phyloP scores from a whole-genome alignment of 2,797 vertebrate genomes.

The Vespertilio murinus region DNA sequence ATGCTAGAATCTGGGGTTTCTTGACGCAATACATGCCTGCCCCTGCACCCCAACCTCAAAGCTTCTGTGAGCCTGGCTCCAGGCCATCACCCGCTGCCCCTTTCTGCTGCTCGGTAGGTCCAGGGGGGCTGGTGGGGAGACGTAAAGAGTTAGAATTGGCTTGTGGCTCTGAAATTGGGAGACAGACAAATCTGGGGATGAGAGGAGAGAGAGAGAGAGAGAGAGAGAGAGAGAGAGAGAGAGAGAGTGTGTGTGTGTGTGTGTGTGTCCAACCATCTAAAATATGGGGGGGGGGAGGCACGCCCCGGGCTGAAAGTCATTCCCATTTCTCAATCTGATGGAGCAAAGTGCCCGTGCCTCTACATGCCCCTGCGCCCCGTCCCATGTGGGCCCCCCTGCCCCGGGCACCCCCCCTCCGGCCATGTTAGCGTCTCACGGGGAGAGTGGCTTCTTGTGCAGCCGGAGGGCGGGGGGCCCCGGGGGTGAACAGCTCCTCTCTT shows the following conservation, averaged over 20 bases:
- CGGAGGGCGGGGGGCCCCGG: background rate
- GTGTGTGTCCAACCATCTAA: background rate
- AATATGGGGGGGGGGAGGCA: background rate
- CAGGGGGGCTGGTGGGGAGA: background rate
- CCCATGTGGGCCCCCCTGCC: background rate
- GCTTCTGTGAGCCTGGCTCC: background rate
- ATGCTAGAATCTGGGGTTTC: conserved; percentile 40
- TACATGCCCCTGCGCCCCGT: background rate
- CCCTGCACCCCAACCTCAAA: background rate
- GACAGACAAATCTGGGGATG: background rate
- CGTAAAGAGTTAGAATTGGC: background rate
- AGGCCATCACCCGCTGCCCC: background rate
- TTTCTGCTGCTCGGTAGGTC: background rate
- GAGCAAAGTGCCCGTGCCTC: background rate
- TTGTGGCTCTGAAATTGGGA: conserved; percentile 2
- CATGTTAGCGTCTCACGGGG: conserved; percentile 19
- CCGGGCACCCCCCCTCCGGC: background rate
- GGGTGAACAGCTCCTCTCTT: conserved; percentile 55
- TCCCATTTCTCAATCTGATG: background rate
- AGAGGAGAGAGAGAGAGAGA: background rate
- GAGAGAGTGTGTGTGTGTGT: background rate
- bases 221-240: background rate
- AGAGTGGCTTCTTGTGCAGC: background rate
- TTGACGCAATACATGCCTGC: conserved; percentile 19
- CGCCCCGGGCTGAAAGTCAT: background rate